These are phyloP conservation scores for Actinemys pallida DNA, from an alignment of 2,113 vertebrate genomes.

Conservation along the genomic window DNA sequence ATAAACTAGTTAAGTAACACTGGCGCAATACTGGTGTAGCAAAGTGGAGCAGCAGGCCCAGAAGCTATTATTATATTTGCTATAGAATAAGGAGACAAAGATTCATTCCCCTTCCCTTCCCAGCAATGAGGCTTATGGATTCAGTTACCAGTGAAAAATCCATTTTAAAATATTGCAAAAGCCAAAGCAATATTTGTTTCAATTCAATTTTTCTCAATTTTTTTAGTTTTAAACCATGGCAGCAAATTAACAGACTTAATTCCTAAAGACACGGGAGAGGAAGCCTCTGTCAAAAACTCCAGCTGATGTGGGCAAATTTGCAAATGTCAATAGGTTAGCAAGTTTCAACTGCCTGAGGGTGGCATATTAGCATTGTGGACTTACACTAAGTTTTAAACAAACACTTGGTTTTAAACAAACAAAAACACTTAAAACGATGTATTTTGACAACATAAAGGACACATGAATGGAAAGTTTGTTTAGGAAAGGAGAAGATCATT, in stretches of 20 bases:
- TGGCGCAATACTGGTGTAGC: neutral
- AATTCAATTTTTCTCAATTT: neutral
- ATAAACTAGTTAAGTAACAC: neutral
- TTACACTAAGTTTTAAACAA: neutral
- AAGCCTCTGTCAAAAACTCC: neutral
- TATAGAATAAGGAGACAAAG: neutral
- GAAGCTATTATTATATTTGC: neutral
- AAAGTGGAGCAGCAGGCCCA: neutral
- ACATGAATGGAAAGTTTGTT: neutral
- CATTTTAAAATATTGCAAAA: neutral
- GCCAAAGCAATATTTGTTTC: neutral
- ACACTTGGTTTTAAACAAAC: neutral
- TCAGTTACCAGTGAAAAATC: neutral
- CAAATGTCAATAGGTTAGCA: slow-evolving; percentile 39
- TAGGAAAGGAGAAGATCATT: neutral
- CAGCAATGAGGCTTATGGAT: neutral
- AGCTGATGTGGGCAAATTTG: neutral
- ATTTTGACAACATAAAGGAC: neutral
- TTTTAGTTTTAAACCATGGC: neutral
- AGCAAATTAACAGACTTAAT: neutral
- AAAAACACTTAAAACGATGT: neutral
- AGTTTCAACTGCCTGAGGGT: neutral
- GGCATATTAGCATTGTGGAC: neutral
- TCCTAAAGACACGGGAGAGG: neutral
- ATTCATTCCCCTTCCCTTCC: neutral